Base-by-base conservation (phyloP, 1,140 invertebrate species). In the Magallana angulata region DNA sequence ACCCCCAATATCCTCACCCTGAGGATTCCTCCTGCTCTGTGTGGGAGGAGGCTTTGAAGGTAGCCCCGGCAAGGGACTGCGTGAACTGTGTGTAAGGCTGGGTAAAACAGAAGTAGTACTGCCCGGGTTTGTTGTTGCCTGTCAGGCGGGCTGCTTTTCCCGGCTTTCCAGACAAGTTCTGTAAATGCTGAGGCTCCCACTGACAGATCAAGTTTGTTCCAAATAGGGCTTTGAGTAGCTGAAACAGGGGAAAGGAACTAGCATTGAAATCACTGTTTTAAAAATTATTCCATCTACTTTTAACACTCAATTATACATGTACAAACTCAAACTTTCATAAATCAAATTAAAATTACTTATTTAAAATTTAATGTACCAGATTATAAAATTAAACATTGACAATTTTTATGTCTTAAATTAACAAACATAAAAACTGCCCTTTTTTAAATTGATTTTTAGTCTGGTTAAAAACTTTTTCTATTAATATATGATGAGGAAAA, bases 161-260 rank as follows among this genome's bases (percentile, higher is more conserved):
- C 8, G 90, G 91, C 85, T 93, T 92, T 30, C 88, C 84, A 1
- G 89, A 84, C 7, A 85, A 56, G 14, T 87, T 87, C 7, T 86
- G 71, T 60, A 82, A 80, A 71, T 92, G 91, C 82, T 92, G 89
- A 64, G 90, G 88, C 59, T 95, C 95, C 94, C 96, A 97, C 56
- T 97, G 96, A n/a, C 96, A 96, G 12, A 96, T 95, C 89, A 98
- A 95, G 92, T 98, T 98, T 0, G 96, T 97, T 1, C 97, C 97
- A 95, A 98, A 98, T 1, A 98, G 94, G 90, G 97, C 97, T 94
- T 98, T 98, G 9, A 98, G 92, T 1, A 98, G 92, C 95, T 98
- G 92, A 48, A 48, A 48, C 3, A 5, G 36, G 36, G 2, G 5
- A 48, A 48, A 48, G 36, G 36, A 48, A 48, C 36, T 48, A 48